Conservation (phyloP, 2,888 invertebrate species). For the Eueremaeus valkanovi region DNA sequence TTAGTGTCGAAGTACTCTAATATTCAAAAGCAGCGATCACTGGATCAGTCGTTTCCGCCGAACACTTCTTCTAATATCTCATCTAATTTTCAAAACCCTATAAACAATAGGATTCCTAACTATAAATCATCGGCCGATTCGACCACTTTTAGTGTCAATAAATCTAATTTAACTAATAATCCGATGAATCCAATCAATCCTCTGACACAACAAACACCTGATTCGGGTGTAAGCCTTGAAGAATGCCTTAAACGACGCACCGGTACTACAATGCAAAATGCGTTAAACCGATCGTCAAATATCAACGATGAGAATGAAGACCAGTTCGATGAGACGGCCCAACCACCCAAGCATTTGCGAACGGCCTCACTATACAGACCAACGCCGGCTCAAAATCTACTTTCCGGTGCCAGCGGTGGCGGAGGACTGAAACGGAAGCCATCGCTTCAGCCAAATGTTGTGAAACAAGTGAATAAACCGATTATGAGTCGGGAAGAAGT, state of each 20-base stretch:
- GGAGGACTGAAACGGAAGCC: constrained; percentile 81
- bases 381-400: constrained; percentile 34
- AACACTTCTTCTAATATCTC: not conserved
- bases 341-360: constrained; percentile 32
- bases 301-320: constrained; percentile 19
- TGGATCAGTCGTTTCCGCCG: not conserved
- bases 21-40: constrained; percentile 19
- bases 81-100: not conserved
- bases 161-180: not conserved
- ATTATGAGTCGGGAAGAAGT: constrained; percentile 90
- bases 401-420: constrained; percentile 39
- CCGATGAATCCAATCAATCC: not conserved
- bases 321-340: constrained; percentile 29
- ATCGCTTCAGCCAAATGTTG: constrained; percentile 80
- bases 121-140: not conserved
- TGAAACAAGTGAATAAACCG: constrained; percentile 68
- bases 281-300: constrained; percentile 4
- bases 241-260: constrained; percentile 26
- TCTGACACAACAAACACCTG: not conserved
- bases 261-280: constrained; percentile 6
- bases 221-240: constrained; percentile 26
- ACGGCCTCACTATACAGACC: constrained; percentile 43
- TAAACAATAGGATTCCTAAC: constrained; percentile 1
- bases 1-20: constrained; percentile 19
- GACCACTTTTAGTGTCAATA: not conserved